A percentile compares a stretch with the other conserved stretches of the same genome.
These are phyloP conservation scores for Acleris holmiana DNA, from an alignment of 2,888 invertebrate genomes.

Conservation along the genomic window DNA sequence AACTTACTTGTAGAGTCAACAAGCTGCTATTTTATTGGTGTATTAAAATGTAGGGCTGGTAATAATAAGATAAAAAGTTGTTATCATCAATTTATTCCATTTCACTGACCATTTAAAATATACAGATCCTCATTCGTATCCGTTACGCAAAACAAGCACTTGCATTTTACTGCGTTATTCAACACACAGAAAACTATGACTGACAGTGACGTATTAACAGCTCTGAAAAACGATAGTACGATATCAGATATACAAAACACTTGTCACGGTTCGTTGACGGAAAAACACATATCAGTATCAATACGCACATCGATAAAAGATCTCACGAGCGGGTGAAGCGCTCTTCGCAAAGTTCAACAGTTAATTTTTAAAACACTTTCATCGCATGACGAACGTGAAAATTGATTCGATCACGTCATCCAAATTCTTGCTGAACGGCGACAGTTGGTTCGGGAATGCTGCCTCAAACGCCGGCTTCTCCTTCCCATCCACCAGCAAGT, in stretches of 20 bases:
- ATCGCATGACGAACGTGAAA: slow-evolving; percentile 79
- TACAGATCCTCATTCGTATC: not conserved
- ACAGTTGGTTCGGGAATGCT: slow-evolving; percentile 42
- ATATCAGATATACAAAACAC: slow-evolving; percentile 13
- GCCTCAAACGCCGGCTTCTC: slow-evolving; percentile 65
- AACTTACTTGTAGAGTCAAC: too few relatives aligned
- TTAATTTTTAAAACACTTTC: slow-evolving; percentile 44
- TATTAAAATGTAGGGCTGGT: too few relatives aligned
- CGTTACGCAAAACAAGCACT: slow-evolving; percentile 4
- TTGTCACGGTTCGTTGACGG: not conserved
- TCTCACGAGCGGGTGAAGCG: not conserved
- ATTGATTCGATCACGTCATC: slow-evolving; percentile 79
- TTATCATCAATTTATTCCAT: slow-evolving; percentile 14
- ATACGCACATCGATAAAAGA: not conserved
- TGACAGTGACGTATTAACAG: not conserved
- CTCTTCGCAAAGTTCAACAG: slow-evolving; percentile 28
- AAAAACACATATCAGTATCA: not conserved
- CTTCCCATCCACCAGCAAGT: slow-evolving; percentile 70
- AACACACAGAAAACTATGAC: slow-evolving; percentile 2
- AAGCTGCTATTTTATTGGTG: too few relatives aligned
- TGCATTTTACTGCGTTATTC: not conserved
- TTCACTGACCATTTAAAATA: not conserved
- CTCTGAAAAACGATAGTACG: slow-evolving; percentile 5
- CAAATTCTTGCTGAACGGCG: slow-evolving; percentile 70
- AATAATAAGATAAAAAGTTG: slow-evolving; percentile 9